phyloP scores from a whole-genome alignment of 2,797 vertebrate species.

The Darevskia mixta region DNA sequence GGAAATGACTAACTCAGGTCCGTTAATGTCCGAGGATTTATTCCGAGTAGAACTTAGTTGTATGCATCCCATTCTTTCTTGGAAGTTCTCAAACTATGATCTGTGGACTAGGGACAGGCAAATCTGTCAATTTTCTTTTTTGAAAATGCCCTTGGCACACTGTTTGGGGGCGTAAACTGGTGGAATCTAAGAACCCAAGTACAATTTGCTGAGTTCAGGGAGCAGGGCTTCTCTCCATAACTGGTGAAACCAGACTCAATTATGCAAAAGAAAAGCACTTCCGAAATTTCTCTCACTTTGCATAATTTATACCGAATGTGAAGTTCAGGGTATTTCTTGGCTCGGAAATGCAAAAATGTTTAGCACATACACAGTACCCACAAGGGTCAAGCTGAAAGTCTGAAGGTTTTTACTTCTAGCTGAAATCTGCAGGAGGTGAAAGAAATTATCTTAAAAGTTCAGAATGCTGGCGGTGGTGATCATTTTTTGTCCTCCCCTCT shows the following conservation, averaged over 20 bases:
- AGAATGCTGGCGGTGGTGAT: too few species aligned
- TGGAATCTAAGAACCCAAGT: background rate
- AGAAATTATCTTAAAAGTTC: too few species aligned
- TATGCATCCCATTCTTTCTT: too few species aligned
- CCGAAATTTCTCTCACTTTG: background rate
- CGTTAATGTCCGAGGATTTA: too few species aligned
- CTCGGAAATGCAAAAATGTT: background rate
- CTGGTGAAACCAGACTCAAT: background rate
- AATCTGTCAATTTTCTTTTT: background rate
- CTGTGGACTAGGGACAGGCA: too few species aligned
- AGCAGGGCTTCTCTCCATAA: background rate
- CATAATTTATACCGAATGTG: background rate
- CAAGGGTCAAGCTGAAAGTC: too few species aligned
- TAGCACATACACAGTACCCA: background rate
- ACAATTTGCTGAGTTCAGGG: too few species aligned
- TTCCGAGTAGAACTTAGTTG: too few species aligned
- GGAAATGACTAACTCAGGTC: too few species aligned
- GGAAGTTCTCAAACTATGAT: too few species aligned
- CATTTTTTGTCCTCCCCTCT: too few species aligned
- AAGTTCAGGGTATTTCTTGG: background rate
- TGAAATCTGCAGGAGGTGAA: background rate
- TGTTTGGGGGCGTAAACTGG: background rate
- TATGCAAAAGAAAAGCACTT: background rate
- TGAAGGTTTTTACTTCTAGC: background rate
- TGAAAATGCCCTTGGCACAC: background rate